Evolutionary conservation across 2,113 vertebrate species (phyloP).

Genomic region (Accipiter cooperii): DNA sequence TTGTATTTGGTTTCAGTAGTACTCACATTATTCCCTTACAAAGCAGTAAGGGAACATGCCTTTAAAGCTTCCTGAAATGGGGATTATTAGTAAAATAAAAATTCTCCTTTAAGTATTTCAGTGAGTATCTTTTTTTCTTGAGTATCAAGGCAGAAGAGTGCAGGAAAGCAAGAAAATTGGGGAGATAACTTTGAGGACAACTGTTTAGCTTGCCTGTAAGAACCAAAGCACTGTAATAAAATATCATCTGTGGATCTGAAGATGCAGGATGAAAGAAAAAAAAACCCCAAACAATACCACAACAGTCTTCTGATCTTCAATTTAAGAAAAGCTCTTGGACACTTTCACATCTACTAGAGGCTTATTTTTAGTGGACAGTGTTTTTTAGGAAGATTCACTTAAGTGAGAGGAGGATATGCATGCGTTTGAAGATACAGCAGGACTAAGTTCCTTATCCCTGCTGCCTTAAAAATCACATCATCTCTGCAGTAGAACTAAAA

Average conservation of each 20-base stretch:
- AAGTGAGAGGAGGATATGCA: background rate
- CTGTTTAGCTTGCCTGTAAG: background rate
- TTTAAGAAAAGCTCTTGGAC: background rate
- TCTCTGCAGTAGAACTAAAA: background rate
- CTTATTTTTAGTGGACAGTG: background rate
- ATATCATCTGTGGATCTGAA: background rate
- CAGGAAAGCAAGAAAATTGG: background rate
- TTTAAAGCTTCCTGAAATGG: background rate
- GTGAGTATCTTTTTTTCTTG: background rate
- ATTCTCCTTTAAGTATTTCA: background rate
- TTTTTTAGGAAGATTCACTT: background rate
- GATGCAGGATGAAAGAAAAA: background rate
- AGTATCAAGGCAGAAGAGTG: background rate
- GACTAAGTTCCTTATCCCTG: background rate
- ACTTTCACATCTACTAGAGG: background rate
- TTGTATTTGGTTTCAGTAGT: background rate
- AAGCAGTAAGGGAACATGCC: background rate
- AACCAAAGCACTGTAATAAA: background rate
- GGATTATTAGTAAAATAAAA: background rate
- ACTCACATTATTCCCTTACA: background rate
- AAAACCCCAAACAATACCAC: no score
- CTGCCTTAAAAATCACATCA: background rate
- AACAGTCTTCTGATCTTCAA: background rate
- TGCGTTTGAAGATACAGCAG: background rate
- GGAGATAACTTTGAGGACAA: background rate